phyloP scores from a whole-genome alignment of 2,888 invertebrate species.

The Hirtodrosophila trivittata region DNA sequence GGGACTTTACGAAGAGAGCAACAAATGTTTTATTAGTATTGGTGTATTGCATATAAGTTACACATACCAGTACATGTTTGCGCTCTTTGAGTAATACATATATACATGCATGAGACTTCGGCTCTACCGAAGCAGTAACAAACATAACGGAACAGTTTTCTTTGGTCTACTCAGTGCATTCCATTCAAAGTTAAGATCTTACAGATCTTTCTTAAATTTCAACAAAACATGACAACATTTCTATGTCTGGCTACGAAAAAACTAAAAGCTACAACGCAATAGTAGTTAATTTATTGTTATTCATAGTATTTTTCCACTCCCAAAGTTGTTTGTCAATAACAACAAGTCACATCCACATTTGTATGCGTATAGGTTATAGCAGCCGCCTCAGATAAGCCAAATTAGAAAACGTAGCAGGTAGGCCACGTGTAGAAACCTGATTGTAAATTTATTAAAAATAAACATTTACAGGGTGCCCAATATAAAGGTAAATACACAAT shows the following conservation, averaged over 20 bases:
- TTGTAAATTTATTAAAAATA: neutral
- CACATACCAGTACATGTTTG: neutral
- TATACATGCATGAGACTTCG: neutral
- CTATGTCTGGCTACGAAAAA: no score
- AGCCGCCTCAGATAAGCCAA: neutral
- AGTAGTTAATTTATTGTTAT: neutral
- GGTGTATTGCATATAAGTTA: neutral
- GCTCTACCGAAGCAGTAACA: neutral
- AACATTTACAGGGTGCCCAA: neutral
- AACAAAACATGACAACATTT: no score
- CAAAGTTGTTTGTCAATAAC: slow-evolving; percentile 7
- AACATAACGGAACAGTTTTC: neutral
- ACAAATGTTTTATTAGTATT: neutral
- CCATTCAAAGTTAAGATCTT: no score
- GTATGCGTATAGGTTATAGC: neutral
- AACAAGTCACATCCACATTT: neutral
- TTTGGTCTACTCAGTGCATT: no score
- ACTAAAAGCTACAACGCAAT: neutral
- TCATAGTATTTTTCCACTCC: neutral
- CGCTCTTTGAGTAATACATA: neutral
- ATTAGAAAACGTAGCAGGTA: neutral
- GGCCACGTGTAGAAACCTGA: neutral
- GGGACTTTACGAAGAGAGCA: slow-evolving; percentile 6
- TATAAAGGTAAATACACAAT: neutral
- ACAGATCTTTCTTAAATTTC: no score